These are phyloP conservation scores for Ips nitidus DNA, from an alignment of 1,140 invertebrate genomes.

Conservation along the genomic window DNA sequence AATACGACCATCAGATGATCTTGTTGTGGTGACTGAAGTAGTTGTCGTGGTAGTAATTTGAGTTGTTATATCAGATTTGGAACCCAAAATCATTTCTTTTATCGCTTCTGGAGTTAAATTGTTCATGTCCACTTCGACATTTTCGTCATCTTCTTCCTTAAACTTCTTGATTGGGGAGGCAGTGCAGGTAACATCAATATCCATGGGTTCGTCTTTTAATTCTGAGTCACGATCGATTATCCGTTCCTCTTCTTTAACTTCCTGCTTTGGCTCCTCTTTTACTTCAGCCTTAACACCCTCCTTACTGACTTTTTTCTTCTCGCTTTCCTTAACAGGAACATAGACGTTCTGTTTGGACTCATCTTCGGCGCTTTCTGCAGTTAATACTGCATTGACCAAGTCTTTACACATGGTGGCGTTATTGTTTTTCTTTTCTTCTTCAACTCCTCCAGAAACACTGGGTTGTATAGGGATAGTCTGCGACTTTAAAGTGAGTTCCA, in stretches of 20 bases:
- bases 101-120: constrained; percentile 45
- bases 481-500: constrained; percentile 56
- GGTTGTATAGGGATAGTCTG: constrained; percentile 29
- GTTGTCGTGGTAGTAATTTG: constrained; percentile 45
- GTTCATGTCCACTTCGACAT: constrained; percentile 45
- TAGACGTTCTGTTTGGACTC: constrained; percentile 54
- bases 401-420: constrained; percentile 58
- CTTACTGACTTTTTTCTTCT: constrained; percentile 53
- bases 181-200: constrained; percentile 33
- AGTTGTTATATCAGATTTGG: constrained; percentile 29
- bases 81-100: constrained; percentile 48
- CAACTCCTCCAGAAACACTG: constrained; percentile 19
- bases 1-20: constrained; percentile 52
- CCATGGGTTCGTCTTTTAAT: constrained; percentile 39
- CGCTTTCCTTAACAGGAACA: constrained; percentile 41
- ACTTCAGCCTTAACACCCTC: constrained; percentile 53
- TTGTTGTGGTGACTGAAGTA: constrained; percentile 53
- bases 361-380: constrained; percentile 57
- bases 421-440: constrained; percentile 33
- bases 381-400: constrained; percentile 60
- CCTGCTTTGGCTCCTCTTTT: constrained; percentile 55
- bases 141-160: constrained; percentile 21
- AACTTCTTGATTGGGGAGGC: constrained; percentile 10
- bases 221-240: constrained; percentile 23
- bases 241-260: constrained; percentile 41